Evolutionary conservation across 2,888 invertebrate genomes (phyloP).

Genomic region (Ditylenchus weischeri): DNA sequence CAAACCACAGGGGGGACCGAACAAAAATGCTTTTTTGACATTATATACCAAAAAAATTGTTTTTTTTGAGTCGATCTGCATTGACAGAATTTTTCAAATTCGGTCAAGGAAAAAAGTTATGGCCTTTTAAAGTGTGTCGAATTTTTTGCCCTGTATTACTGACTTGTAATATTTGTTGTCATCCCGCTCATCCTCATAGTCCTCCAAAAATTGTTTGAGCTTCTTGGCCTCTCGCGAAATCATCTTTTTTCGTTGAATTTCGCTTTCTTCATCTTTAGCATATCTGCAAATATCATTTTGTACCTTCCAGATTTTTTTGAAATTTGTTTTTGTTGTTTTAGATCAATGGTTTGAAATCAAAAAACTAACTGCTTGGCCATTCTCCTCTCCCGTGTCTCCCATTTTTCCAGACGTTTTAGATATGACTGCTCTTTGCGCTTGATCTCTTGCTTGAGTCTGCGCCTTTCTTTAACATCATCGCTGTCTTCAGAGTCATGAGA

Average conservation of each 20-base stretch:
- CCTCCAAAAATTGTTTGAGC: slow-evolving; percentile 93
- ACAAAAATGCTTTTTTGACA: no score
- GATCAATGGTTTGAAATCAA: no score
- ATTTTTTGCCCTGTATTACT: no score
- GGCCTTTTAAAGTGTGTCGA: no score
- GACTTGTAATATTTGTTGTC: slow-evolving; percentile 87
- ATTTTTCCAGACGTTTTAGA: slow-evolving; percentile 62
- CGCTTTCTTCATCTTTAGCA: slow-evolving; percentile 66
- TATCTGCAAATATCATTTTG: slow-evolving; percentile 63
- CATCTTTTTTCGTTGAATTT: slow-evolving; percentile 57
- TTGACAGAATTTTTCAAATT: no score
- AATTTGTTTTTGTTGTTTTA: no score
- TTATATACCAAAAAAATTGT: no score
- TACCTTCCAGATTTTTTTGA: no score
- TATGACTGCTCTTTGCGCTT: slow-evolving; percentile 44
- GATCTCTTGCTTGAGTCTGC: slow-evolving; percentile 25
- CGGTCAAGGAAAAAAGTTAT: no score
- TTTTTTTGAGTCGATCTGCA: no score
- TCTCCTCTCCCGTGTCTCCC: slow-evolving; percentile 85
- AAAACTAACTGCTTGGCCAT: slow-evolving; percentile 71
- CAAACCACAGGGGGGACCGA: no score
- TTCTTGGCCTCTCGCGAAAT: slow-evolving; percentile 77
- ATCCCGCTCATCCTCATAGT: slow-evolving; percentile 96
- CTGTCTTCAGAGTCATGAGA: slow-evolving; percentile 41
- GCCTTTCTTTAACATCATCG: slow-evolving; percentile 31